phyloP scores from a whole-genome alignment of 2,113 vertebrate species.

The Calyptomena viridis region DNA sequence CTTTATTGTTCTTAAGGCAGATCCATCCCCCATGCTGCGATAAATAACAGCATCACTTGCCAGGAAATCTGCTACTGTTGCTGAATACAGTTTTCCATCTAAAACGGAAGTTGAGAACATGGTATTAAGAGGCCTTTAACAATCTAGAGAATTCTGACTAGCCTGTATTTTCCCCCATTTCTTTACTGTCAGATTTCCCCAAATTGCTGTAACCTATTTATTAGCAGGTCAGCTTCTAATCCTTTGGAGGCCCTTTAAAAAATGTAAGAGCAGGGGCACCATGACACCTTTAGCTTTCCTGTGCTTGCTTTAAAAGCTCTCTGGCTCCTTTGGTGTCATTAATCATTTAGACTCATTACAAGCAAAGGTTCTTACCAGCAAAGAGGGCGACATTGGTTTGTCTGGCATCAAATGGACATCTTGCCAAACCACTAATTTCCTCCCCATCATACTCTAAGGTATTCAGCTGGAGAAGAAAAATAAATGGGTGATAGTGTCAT shows the following conservation, averaged over 20 bases:
- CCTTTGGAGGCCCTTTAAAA: constrained; percentile 20
- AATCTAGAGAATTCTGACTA: constrained; percentile 11
- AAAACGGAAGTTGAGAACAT: constrained; percentile 46
- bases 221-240: constrained; percentile 37
- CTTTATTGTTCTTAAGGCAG: constrained; percentile 96
- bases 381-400: constrained; percentile 99
- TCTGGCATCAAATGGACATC: constrained; percentile 97
- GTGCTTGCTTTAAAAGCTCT: constrained; percentile 49
- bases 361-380: constrained; percentile 85
- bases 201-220: constrained; percentile 12
- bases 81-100: constrained; percentile 98
- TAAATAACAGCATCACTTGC: constrained; percentile 99
- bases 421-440: constrained; percentile 97
- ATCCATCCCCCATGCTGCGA: constrained; percentile 97
- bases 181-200: constrained; percentile 2
- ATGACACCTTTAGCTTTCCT: constrained; percentile 26
- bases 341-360: constrained; percentile 72
- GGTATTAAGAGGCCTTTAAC: constrained; percentile 11
- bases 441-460: constrained; percentile 98
- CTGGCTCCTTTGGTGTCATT: constrained; percentile 59
- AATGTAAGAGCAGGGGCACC: constrained; percentile 27
- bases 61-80: constrained; percentile 97
- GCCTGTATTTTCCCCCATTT: neutral
- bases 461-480: constrained; percentile 86
- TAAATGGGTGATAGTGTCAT: constrained; percentile 50